phyloP scores from a whole-genome alignment of 2,797 vertebrate genomes.

The Hydrocynus forskahlii region DNA sequence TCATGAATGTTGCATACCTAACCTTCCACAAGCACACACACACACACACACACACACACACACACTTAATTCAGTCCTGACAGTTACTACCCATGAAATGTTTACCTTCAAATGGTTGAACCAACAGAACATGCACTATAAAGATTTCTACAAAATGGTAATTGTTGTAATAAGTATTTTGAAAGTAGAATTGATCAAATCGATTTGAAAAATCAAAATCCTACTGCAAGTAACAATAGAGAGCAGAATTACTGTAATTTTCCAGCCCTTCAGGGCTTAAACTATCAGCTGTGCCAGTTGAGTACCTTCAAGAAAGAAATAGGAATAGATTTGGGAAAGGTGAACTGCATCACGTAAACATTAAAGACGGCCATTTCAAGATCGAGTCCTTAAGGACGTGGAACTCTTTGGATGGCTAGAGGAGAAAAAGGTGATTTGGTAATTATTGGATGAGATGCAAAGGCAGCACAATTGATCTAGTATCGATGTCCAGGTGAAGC shows the following conservation, averaged over 20 bases:
- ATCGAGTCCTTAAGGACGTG: not conserved
- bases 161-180: too few relatives aligned
- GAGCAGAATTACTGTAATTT: not conserved
- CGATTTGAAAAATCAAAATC: too few relatives aligned
- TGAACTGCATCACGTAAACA: not conserved
- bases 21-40: not conserved
- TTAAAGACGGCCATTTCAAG: not conserved
- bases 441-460: conserved; percentile 68
- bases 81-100: not conserved
- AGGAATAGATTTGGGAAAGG: not conserved
- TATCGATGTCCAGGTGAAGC: conserved; percentile 74
- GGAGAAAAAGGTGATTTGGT: conserved; percentile 69
- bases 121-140: not conserved
- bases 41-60: not conserved
- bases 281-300: not conserved
- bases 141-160: too few relatives aligned
- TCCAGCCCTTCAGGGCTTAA: too few relatives aligned
- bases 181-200: too few relatives aligned
- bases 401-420: conserved; percentile 50
- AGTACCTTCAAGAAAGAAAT: not conserved
- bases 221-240: not conserved
- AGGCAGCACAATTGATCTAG: conserved; percentile 74
- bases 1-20: not conserved
- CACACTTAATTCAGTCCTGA: not conserved
- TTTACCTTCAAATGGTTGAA: not conserved